phyloP scores from a whole-genome alignment of 53 echinoderm and acorn worm genomes.

The Holothuria leucospilota region DNA sequence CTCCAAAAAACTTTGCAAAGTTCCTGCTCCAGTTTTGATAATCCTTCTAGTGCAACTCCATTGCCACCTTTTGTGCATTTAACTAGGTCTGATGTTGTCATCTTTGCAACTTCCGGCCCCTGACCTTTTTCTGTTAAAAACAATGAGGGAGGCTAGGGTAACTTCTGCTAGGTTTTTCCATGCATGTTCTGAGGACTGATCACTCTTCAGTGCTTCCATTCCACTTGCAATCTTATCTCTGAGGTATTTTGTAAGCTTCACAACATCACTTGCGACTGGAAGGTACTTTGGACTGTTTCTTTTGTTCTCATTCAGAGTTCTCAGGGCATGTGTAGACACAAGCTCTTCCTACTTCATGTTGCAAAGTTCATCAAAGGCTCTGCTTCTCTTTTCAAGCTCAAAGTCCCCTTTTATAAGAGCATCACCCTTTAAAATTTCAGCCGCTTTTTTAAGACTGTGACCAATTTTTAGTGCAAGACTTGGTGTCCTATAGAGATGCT shows the following conservation, averaged over 20 bases:
- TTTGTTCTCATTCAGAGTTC: conserved; percentile 70
- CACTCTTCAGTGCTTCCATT: conserved; percentile 14
- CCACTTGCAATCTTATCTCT: conserved; percentile 47
- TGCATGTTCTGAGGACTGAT: conserved; percentile 33
- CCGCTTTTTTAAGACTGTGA: conserved; percentile 50
- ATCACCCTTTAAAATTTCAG: conserved; percentile 46
- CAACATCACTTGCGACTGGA: conserved; percentile 76
- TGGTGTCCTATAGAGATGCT: conserved; percentile 19
- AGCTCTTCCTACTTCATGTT: conserved; percentile 66
- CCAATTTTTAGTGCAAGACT: conserved; percentile 56
- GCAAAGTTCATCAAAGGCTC: conserved; percentile 49
- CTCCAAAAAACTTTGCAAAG: conserved; percentile 63
- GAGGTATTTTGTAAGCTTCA: conserved; percentile 66
- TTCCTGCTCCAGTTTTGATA: conserved; percentile 75
- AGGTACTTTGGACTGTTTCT: conserved; percentile 68
- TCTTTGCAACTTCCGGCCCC: conserved; percentile 86
- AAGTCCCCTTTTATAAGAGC: conserved; percentile 29
- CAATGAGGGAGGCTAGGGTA: conserved; percentile 59
- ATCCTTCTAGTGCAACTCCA: conserved; percentile 49
- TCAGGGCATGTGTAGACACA: conserved; percentile 71
- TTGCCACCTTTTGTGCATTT: conserved; percentile 58
- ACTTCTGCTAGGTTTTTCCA: conserved; percentile 75
- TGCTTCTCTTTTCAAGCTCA: conserved; percentile 18
- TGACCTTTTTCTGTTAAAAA: conserved; percentile 79
- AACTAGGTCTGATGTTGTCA: conserved; percentile 61